Base-by-base conservation (phyloP, 2,113 vertebrate genomes). In the Corythoichthys intestinalis region DNA sequence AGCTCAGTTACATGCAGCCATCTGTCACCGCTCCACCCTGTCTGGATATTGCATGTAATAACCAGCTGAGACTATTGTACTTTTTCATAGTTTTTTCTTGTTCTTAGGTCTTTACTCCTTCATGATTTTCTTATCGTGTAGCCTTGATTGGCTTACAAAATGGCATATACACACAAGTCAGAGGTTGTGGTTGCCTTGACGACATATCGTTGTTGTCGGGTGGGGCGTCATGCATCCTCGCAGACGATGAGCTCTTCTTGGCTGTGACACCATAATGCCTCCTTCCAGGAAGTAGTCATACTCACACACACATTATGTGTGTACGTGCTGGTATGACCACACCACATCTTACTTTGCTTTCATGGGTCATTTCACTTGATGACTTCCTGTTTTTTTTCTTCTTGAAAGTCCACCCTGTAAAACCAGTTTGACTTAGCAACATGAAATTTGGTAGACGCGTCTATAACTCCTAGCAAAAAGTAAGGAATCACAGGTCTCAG, bases 21-120 rank as follows among this genome's bases (percentile, higher is more conserved):
- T 70, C 59, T 64, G 49, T n/a, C n/a, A n/a, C 63, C 58, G 1
- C 37, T 10, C n/a, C 48, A 17, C 14, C 46, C 35, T 58, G 17
- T 53, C 59, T 20, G 20, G 52, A 52, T 41, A 41, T 44, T 70
- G 68, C 47, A 60, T 50, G 38, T 38, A 70, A n/a, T 2, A 17
- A 50, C 35, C 65, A 49, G 35, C 34, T 50, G 56, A 35, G 57
- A 38, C 44, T 4, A 28, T 37, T 14, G 0, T 63, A 4, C 4
- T 47, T 41, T 63, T 41, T 46, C 2, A n/a, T n/a, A n/a, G n/a
- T 63, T n/a, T 12, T 7, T 20, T 41, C 28, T 28, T 63, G 14
- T 58, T 58, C 12, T 6, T 34, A 13, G 1, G 34, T 57, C 8
- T 57, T 57, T 12, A 56, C 20, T 56, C 28, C 15, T 34, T 13